These are phyloP conservation scores for Chunga burmeisteri DNA, from an alignment of 2,113 vertebrate genomes.

Conservation along the genomic window DNA sequence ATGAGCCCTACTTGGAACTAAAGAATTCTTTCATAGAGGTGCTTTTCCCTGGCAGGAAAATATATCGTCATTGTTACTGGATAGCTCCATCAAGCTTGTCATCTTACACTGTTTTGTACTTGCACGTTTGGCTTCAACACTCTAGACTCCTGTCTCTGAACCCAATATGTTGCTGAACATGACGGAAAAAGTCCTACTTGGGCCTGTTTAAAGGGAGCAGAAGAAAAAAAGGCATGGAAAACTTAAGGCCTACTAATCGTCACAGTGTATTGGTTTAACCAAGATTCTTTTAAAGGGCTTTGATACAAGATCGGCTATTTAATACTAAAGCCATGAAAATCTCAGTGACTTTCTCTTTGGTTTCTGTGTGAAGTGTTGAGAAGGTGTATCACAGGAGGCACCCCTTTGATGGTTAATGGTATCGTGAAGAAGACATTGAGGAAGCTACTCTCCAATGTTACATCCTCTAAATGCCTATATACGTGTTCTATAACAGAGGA, in stretches of 20 bases:
- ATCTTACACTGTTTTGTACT: not conserved
- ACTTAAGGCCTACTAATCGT: not conserved
- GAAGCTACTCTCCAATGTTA: not conserved
- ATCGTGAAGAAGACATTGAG: not conserved
- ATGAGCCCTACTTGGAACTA: not conserved
- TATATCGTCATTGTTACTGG: not conserved
- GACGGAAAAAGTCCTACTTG: not conserved
- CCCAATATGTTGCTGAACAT: not conserved
- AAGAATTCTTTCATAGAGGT: not conserved
- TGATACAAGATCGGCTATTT: not conserved
- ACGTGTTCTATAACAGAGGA: not conserved
- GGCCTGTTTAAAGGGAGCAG: not conserved
- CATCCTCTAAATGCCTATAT: not conserved
- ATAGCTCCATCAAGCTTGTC: not conserved
- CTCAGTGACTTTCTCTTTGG: not conserved
- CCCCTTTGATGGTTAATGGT: not conserved
- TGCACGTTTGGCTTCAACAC: not conserved
- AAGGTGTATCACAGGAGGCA: not conserved
- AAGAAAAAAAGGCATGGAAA: not conserved
- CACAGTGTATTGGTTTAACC: not conserved
- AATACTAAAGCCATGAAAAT: not conserved
- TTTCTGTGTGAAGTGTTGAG: not conserved
- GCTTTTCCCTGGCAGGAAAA: not conserved
- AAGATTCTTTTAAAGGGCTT: not conserved
- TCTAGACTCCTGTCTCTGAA: not conserved